Conservation (phyloP, 2,113 vertebrate species). For the Cyphomyrus plagiostoma region DNA sequence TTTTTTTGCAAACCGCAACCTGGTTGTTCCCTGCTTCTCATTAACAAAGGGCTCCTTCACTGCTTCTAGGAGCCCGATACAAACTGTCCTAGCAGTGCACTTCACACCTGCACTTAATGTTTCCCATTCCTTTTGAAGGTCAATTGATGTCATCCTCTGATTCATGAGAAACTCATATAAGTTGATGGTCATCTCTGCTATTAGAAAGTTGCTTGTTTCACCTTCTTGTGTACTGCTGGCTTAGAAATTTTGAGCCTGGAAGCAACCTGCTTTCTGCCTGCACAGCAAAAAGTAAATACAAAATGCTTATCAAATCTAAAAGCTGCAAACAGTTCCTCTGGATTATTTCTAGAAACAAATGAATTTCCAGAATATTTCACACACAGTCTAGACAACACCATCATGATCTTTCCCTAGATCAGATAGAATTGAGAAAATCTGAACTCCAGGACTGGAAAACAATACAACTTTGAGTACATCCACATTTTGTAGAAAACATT, state of each 20-base stretch:
- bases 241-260: no score
- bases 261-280: slow-evolving; percentile 45
- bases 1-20: background rate
- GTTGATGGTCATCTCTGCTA: background rate
- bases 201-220: background rate
- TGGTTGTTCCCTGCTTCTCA: background rate
- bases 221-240: no score
- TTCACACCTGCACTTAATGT: background rate
- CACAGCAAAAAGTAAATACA: slow-evolving; percentile 25
- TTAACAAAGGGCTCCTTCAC: background rate
- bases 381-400: background rate
- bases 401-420: background rate
- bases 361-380: background rate
- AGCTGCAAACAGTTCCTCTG: background rate
- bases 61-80: background rate
- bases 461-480: background rate
- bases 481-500: background rate
- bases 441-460: background rate
- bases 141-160: background rate
- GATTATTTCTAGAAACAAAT: background rate
- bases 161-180: background rate
- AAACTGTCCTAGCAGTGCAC: background rate
- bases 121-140: no score
- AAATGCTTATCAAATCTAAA: background rate
- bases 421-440: background rate